Evolutionary conservation across 2,797 vertebrate species (phyloP).

Genomic region (Telmatherina bonti): DNA sequence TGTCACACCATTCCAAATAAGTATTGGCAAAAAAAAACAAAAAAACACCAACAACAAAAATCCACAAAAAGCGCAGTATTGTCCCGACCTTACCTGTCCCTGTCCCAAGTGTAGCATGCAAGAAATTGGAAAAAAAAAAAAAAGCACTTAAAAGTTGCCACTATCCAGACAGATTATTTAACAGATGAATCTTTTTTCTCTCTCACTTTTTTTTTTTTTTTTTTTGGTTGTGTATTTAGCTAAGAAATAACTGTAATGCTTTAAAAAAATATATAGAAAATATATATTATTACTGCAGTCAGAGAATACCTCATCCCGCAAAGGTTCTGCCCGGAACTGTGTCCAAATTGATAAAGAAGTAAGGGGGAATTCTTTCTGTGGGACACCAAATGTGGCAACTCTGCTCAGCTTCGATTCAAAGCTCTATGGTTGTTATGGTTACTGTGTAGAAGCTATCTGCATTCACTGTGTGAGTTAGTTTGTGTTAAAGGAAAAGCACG

Average conservation of each 20-base stretch:
- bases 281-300: conserved; percentile 81
- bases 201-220: conserved; percentile 67
- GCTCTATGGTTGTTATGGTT: conserved; percentile 82
- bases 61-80: conserved; percentile 67
- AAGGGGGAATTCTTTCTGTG: conserved; percentile 79
- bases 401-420: conserved; percentile 80
- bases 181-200: conserved; percentile 57
- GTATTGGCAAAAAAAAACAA: conserved; percentile 66
- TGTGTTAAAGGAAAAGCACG: conserved; percentile 80
- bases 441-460: conserved; percentile 82
- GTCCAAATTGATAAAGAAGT: conserved; percentile 79
- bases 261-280: conserved; percentile 73
- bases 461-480: conserved; percentile 86
- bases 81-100: conserved; percentile 58
- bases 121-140: conserved; percentile 78
- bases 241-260: conserved; percentile 84
- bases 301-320: conserved; percentile 88
- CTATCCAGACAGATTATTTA: conserved; percentile 78
- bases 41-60: conserved; percentile 1
- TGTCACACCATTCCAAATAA: conserved; percentile 82
- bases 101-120: conserved; percentile 74
- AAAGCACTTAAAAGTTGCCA: conserved; percentile 83
- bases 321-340: conserved; percentile 80
- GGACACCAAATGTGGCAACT: conserved; percentile 83
- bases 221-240: conserved; percentile 75